phyloP scores from a whole-genome alignment of 2,888 invertebrate genomes.

The Yponomeuta cagnagella region DNA sequence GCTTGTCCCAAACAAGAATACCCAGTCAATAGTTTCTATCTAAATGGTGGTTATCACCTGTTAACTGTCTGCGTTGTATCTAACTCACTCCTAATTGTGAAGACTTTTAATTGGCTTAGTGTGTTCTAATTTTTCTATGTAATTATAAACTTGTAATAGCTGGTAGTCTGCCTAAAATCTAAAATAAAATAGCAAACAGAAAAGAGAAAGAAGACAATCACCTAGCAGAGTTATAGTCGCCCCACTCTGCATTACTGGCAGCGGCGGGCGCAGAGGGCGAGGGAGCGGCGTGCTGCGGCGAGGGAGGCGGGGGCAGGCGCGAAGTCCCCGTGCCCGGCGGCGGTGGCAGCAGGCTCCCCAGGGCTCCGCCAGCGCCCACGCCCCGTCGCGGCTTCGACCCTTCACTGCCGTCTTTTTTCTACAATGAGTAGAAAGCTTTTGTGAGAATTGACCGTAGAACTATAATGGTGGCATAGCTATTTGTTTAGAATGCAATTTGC shows the following conservation, averaged over 20 bases:
- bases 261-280: conserved; percentile 64
- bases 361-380: conserved; percentile 67
- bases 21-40: too few species aligned
- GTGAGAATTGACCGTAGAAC: background rate
- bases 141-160: too few species aligned
- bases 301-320: conserved; percentile 85
- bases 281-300: conserved; percentile 84
- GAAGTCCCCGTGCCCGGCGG: conserved; percentile 81
- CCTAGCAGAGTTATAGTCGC: conserved; percentile 86
- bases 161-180: too few species aligned
- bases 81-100: too few species aligned
- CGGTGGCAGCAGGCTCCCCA: conserved; percentile 84
- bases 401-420: conserved; percentile 94
- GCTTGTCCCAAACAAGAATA: too few species aligned
- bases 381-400: conserved; percentile 78
- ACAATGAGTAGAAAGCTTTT: conserved; percentile 22
- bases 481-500: too few species aligned
- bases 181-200: too few species aligned
- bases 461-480: too few species aligned
- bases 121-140: too few species aligned
- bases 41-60: too few species aligned
- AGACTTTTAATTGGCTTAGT: too few species aligned
- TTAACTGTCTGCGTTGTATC: too few species aligned
- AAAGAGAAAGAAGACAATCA: conserved; percentile 28
- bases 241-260: conserved; percentile 79